Evolutionary conservation across 2,888 invertebrate species (phyloP), one percentile per base, ranked within the genome.

Genomic region (Coenonympha arcania): DNA sequence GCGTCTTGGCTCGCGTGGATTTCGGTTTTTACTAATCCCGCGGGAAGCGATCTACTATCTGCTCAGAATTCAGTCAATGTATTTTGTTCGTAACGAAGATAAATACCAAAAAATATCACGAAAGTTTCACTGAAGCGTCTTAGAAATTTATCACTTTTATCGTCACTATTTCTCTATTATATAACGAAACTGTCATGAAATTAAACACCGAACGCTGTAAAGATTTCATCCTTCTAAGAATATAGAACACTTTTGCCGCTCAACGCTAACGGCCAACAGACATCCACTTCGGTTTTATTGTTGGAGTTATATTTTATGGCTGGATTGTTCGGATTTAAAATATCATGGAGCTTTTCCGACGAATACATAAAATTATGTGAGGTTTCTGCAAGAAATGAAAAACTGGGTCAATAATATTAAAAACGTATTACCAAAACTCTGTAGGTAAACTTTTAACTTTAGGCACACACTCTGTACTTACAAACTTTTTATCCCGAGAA

Each of bases 281-380:
- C 74, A 69, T 75, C 70, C 85, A 84, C 84, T 84, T 76, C 77
- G 80, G 82, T 85, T 86, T 86, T 85, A 86, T 85, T 85, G 85
- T 86, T 80, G 80, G 76, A 75, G 82, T 81, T 73, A 84, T 84
- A 84, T 81, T 86, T 86, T 85, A 85, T 73, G 82, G 72, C 78
- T 79, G 82, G 85, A 85, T 85, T 86, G 79, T 85, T 72, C 85
- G 63, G 76, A 82, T 79, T 78, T 86, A 85, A 84, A 79, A 74
- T 69, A 55, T 59, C 55, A 63, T 55, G 64, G 57, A 37, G 56
- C 57, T 54, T 59, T 49, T 55, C 55, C 61, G 62, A 50, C 48
- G 41, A 48, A 24, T 24, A 24, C 9, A 24, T n/a, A n/a, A n/a
- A n/a, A n/a, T n/a, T n/a, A n/a, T n/a, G n/a, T n/a, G n/a, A n/a